phyloP scores from a whole-genome alignment of 2,113 vertebrate species.

The Paramormyrops kingsleyae region DNA sequence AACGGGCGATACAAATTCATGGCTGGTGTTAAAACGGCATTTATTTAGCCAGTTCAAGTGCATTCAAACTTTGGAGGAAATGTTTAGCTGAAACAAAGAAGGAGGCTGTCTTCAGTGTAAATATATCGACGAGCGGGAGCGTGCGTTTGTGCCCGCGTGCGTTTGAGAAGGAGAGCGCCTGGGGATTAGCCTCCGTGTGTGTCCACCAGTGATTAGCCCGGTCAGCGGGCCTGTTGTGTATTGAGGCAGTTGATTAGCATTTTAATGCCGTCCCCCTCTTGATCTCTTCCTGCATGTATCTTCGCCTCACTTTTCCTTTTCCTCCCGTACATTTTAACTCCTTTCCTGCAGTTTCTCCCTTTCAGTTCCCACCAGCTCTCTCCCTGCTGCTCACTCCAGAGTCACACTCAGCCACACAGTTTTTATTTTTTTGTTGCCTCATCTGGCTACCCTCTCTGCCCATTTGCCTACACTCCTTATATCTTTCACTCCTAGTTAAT shows the following conservation, averaged over 20 bases:
- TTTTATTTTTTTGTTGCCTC: background rate
- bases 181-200: constrained; percentile 64
- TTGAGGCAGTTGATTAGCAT: constrained; percentile 65
- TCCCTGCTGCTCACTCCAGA: constrained; percentile 18
- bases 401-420: constrained; percentile 33
- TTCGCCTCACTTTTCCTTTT: constrained; percentile 27
- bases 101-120: background rate
- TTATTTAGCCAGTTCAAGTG: background rate
- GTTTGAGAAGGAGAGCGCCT: constrained; percentile 27
- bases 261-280: constrained; percentile 62
- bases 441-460: background rate
- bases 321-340: constrained; percentile 30
- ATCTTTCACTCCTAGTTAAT: constrained; percentile 26
- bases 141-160: constrained; percentile 7
- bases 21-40: background rate
- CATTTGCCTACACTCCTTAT: constrained; percentile 15
- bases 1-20: background rate
- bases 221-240: constrained; percentile 69
- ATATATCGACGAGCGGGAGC: background rate
- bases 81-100: background rate
- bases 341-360: background rate
- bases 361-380: background rate
- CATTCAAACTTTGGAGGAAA: background rate
- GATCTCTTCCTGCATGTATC: constrained; percentile 46
- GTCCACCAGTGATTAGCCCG: constrained; percentile 68